Base-by-base conservation (phyloP, 2,888 invertebrate genomes). In the Lepidonotus clava region DNA sequence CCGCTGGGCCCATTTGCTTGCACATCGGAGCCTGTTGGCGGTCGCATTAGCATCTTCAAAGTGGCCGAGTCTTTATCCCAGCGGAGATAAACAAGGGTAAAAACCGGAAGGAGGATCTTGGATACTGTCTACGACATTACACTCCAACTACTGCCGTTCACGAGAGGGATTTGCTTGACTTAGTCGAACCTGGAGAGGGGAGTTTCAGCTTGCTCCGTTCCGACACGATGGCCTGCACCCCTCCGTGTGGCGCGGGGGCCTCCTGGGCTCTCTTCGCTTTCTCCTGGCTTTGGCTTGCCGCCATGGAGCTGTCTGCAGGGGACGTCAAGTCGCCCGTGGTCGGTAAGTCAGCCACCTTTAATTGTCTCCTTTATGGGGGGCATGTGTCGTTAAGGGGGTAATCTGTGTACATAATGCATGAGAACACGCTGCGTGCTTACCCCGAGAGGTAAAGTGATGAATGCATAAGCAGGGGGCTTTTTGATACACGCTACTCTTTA, bases 181-280 rank as follows among this genome's bases (percentile, higher is more conserved):
- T 14, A n/a, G n/a, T n/a, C 28, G 28, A 5, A 32, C n/a, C 61
- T 61, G 24, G 61, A 61, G 28, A 61, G 61, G 61, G 11, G 61
- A n/a, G n/a, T n/a, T n/a, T n/a, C n/a, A n/a, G 46, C 46, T 61
- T 61, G 28, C 28, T 61, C 61, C 24, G 21, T 61, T 32, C 28
- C n/a, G 28, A 28, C 61, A 71, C 71, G 24, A 71, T 71, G 71
- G 71, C 71, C 71, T n/a, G n/a, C n/a, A 61, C 11, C 61, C 28
- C 24, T 32, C 0, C 71, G 34, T 71, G 71, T 71, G 71, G 71
- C n/a, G n/a, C n/a, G n/a, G n/a, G n/a, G n/a, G n/a, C 71, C 38
- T 71, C 71, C 71, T 71, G 71, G 71, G 36, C 38, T 38, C 71
- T 71, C 28, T 61, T 61, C 28, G 61, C n/a, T 11, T 61, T 61